Evolutionary conservation across 2,797 vertebrate genomes (phyloP).

Genomic region (Linurgus olivaceus): DNA sequence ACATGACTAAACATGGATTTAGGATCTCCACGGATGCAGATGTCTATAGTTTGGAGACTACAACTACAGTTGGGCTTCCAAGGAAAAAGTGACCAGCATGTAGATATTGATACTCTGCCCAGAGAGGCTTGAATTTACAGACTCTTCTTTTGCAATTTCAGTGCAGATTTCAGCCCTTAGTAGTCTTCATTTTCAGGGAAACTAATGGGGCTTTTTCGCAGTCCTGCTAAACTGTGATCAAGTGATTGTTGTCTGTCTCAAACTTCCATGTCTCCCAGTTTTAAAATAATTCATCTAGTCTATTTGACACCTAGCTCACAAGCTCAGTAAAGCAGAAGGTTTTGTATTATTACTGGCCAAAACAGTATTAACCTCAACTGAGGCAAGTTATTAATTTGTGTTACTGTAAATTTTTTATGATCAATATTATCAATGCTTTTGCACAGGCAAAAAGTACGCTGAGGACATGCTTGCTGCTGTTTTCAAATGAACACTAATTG

Average conservation of each 20-base stretch:
- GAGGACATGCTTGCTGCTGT: background rate
- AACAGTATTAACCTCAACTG: background rate
- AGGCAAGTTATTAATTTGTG: background rate
- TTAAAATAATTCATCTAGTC: background rate
- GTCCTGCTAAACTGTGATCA: background rate
- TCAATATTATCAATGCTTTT: background rate
- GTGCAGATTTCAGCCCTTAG: background rate
- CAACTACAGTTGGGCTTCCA: background rate
- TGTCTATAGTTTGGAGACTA: background rate
- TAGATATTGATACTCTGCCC: background rate
- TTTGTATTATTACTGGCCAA: background rate
- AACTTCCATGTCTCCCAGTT: background rate
- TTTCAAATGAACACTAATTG: background rate
- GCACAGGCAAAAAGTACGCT: background rate
- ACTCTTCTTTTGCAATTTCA: background rate
- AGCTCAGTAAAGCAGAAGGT: background rate
- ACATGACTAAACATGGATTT: slow-evolving; percentile 13
- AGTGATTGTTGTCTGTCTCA: background rate
- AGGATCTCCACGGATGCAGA: background rate
- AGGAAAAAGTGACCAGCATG: background rate
- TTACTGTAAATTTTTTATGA: background rate
- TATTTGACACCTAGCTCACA: background rate
- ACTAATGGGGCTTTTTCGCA: background rate
- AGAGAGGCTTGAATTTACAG: background rate
- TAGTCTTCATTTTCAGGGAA: background rate